phyloP scores from a whole-genome alignment of 2,797 vertebrate species.

The Hapalemur alaotrensis region DNA sequence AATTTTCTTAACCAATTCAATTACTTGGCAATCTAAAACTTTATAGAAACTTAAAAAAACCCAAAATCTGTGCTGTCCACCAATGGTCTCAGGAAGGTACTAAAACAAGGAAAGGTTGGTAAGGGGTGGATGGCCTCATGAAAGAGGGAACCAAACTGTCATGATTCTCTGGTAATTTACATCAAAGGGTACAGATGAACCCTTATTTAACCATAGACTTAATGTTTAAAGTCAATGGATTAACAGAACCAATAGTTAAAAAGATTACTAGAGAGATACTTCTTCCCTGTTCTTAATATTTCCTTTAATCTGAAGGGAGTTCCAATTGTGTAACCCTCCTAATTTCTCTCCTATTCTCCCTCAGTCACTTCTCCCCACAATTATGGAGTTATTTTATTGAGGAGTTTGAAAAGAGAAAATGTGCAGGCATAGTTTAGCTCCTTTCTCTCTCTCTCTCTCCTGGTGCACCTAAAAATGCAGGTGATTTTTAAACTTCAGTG shows the following conservation, averaged over 20 bases:
- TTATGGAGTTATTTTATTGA: not conserved
- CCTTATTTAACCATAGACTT: not conserved
- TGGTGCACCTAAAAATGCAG: not conserved
- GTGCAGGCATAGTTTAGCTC: accelerated
- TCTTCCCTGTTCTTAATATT: not conserved
- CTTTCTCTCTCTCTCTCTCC: not conserved
- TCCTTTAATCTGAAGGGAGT: not conserved
- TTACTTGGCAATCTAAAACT: not conserved
- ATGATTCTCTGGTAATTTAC: not conserved
- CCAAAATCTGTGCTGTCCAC: not conserved
- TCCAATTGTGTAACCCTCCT: not conserved
- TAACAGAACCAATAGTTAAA: not conserved
- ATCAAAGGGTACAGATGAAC: not conserved
- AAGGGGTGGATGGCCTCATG: not conserved
- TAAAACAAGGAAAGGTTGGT: not conserved
- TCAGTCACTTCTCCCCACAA: not conserved
- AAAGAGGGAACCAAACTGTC: not conserved
- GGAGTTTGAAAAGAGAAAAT: not conserved
- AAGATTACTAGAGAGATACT: not conserved
- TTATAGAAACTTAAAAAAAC: constrained; percentile 4
- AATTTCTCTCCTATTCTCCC: accelerated
- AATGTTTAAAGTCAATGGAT: not conserved
- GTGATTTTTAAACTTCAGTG: not conserved
- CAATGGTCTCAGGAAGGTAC: not conserved
- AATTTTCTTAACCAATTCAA: not conserved